Evolutionary conservation across 2,113 vertebrate genomes (phyloP).

Genomic region (Ancistrus triradiatus): DNA sequence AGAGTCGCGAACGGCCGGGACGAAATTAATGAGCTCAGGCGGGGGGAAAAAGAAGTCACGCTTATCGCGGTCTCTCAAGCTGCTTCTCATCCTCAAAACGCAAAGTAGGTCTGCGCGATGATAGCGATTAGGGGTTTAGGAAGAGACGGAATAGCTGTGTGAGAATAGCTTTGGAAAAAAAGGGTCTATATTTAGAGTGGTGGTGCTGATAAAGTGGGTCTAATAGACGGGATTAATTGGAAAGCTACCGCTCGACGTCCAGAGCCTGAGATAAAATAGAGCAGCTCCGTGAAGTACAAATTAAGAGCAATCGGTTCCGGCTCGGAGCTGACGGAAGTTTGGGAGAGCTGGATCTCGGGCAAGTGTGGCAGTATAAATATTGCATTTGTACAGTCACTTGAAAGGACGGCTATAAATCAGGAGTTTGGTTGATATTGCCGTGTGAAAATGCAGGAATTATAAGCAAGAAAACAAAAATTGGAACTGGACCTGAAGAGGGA

Average conservation of each 20-base stretch:
- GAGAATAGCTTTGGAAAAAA: no score
- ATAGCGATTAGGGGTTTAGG: conserved; percentile 39
- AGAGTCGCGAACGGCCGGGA: not conserved
- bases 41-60: not conserved
- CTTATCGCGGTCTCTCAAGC: conserved; percentile 23
- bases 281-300: conserved; percentile 11
- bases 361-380: no score
- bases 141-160: conserved; percentile 17
- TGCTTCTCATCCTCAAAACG: conserved; percentile 19
- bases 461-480: no score
- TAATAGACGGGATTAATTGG: conserved; percentile 42
- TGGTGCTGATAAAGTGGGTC: conserved; percentile 33
- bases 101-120: conserved; percentile 39
- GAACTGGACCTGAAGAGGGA: no score
- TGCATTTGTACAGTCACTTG: no score
- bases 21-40: conserved; percentile 11
- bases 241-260: conserved; percentile 11
- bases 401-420: no score
- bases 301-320: conserved; percentile 20
- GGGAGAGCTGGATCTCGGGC: not conserved
- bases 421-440: no score
- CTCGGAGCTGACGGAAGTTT: not conserved
- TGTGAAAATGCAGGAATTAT: no score
- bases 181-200: conserved; percentile 35
- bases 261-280: conserved; percentile 23